A percentile compares a stretch with the other conserved stretches of the same genome.
phyloP scores from a whole-genome alignment of 2,888 invertebrate genomes.

The Drosophila atripex region DNA sequence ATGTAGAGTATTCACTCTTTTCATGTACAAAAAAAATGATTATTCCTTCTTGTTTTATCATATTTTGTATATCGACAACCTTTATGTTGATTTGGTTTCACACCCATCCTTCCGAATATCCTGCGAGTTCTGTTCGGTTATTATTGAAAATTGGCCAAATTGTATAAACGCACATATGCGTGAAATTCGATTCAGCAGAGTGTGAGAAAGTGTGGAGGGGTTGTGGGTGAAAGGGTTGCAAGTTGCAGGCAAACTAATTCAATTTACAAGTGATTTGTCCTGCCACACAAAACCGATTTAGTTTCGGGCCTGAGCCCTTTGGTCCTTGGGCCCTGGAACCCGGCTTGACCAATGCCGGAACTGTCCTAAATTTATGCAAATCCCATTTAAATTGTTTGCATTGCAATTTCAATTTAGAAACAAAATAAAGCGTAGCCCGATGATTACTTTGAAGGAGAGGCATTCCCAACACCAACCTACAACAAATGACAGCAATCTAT shows the following conservation, averaged over 20 bases:
- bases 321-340: constrained; percentile 25
- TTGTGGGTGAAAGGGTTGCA: constrained; percentile 65
- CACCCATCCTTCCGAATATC: constrained; percentile 31
- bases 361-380: constrained; percentile 79
- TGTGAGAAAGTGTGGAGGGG: constrained; percentile 31
- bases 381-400: constrained; percentile 81
- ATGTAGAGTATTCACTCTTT: constrained; percentile 16
- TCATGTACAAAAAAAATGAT: no score
- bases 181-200: constrained; percentile 81
- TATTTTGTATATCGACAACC: constrained; percentile 64
- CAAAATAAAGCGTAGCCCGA: constrained; percentile 63
- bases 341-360: constrained; percentile 59
- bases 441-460: constrained; percentile 25
- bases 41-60: constrained; percentile 42
- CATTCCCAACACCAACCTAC: constrained; percentile 36
- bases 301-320: constrained; percentile 49
- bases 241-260: constrained; percentile 68
- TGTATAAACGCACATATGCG: constrained; percentile 83
- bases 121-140: constrained; percentile 54
- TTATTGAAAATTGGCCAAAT: constrained; percentile 82
- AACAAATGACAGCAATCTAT: constrained; percentile 77
- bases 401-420: constrained; percentile 79
- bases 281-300: constrained; percentile 73
- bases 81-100: constrained; percentile 66
- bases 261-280: constrained; percentile 79